phyloP scores from a whole-genome alignment of 2,797 vertebrate genomes.

The Gobio occitaniae region DNA sequence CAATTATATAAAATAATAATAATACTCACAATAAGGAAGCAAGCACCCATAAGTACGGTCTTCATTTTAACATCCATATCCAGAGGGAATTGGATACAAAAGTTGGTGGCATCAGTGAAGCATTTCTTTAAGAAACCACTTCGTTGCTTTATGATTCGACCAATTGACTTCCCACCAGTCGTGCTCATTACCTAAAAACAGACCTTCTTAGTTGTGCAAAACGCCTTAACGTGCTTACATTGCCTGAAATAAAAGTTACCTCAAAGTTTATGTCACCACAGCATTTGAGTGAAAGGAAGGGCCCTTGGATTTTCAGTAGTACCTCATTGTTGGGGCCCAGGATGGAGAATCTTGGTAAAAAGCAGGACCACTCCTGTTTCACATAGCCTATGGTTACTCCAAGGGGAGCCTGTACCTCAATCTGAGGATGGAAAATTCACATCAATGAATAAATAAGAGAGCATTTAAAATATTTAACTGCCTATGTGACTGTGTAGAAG shows the following conservation, averaged over 20 bases:
- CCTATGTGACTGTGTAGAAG: not conserved
- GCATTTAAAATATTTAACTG: not conserved
- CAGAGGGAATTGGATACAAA: constrained; percentile 89
- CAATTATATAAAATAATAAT: not conserved
- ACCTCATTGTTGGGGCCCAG: constrained; percentile 81
- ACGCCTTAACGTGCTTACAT: not conserved
- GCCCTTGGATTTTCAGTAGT: constrained; percentile 82
- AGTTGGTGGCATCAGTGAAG: constrained; percentile 88
- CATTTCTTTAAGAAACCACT: constrained; percentile 84
- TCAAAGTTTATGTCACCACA: constrained; percentile 89
- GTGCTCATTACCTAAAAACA: constrained; percentile 79
- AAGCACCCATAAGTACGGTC: constrained; percentile 87
- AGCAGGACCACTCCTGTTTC: constrained; percentile 88
- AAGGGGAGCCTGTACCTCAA: constrained; percentile 89
- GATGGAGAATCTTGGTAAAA: constrained; percentile 85
- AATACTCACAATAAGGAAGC: constrained; percentile 88
- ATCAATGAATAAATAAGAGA: not conserved
- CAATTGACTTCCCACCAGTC: constrained; percentile 75
- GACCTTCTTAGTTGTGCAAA: not conserved
- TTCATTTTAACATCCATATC: constrained; percentile 91
- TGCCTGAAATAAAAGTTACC: constrained; percentile 67
- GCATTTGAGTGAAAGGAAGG: constrained; percentile 87
- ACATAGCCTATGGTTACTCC: constrained; percentile 87
- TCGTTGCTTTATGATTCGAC: constrained; percentile 91
- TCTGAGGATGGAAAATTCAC: constrained; percentile 66